Percentiles rank a stretch among this genome's conserved stretches.
Evolutionary conservation across 2,113 vertebrate species (phyloP).

Genomic region (Apus apus): DNA sequence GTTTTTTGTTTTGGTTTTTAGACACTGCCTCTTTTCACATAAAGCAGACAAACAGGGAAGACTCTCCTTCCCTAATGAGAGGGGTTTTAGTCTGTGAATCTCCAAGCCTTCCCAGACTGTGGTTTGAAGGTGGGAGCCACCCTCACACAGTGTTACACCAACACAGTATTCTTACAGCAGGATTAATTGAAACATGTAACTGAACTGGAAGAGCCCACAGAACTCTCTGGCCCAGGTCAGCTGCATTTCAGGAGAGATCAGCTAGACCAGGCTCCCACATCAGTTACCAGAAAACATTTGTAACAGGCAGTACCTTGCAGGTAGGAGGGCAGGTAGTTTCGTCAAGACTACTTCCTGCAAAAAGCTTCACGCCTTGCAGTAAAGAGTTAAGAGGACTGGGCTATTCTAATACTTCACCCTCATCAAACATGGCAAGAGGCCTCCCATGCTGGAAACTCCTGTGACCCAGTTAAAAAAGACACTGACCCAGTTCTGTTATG

Average conservation of each 20-base stretch:
- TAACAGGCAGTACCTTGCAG: background rate
- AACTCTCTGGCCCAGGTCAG: background rate
- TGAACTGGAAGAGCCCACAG: background rate
- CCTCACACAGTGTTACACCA: background rate
- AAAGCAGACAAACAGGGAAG: constrained; percentile 29
- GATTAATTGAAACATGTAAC: background rate
- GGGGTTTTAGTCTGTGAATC: background rate
- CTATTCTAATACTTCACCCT: background rate
- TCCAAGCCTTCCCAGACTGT: background rate
- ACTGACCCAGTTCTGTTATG: constrained; percentile 57
- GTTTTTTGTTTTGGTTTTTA: constrained; percentile 47
- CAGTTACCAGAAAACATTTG: background rate
- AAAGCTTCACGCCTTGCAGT: background rate
- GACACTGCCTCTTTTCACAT: constrained; percentile 58
- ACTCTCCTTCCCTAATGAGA: background rate
- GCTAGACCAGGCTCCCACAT: background rate
- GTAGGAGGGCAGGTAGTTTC: fast-evolving
- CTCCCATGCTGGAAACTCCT: constrained; percentile 36
- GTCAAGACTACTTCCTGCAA: background rate
- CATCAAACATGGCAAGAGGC: background rate
- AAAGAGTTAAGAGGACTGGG: background rate
- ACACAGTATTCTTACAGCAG: background rate
- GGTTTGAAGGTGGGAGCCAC: background rate
- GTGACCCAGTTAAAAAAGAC: constrained; percentile 62
- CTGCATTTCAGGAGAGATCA: background rate